phyloP scores from a whole-genome alignment of 2,888 invertebrate species.

The Beris morrisii region DNA sequence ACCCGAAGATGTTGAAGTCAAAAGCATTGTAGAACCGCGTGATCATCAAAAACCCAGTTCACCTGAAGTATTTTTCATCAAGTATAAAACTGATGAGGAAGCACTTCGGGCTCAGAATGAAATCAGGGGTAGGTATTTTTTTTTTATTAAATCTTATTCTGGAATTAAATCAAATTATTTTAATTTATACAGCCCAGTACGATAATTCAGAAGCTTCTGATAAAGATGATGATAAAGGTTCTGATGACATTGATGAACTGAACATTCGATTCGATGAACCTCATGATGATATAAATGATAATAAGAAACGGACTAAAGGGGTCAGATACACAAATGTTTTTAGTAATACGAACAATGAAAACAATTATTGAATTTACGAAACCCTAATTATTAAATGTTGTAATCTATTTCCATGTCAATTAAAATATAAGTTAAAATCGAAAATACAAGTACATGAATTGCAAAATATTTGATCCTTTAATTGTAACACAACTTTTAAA shows the following conservation, averaged over 20 bases:
- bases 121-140: neutral
- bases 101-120: neutral
- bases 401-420: too few relatives aligned
- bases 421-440: too few relatives aligned
- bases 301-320: neutral
- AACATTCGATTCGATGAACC: neutral
- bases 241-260: neutral
- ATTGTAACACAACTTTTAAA: too few relatives aligned
- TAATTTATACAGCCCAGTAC: neutral
- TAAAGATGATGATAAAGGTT: neutral
- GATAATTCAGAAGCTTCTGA: neutral
- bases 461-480: too few relatives aligned
- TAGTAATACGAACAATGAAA: neutral
- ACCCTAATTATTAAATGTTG: too few relatives aligned
- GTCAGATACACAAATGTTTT: neutral
- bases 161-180: neutral
- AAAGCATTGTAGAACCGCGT: neutral
- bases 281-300: neutral
- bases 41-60: neutral
- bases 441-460: too few relatives aligned
- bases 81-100: slow-evolving; percentile 6
- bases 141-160: neutral
- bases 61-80: slow-evolving; percentile 11
- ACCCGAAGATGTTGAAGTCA: slow-evolving; percentile 16
- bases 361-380: too few relatives aligned